A percentile compares a stretch with the other conserved stretches of the same genome.
These are phyloP conservation scores for Seira ritae DNA, from an alignment of 2,888 invertebrate species.

Conservation along the genomic window DNA sequence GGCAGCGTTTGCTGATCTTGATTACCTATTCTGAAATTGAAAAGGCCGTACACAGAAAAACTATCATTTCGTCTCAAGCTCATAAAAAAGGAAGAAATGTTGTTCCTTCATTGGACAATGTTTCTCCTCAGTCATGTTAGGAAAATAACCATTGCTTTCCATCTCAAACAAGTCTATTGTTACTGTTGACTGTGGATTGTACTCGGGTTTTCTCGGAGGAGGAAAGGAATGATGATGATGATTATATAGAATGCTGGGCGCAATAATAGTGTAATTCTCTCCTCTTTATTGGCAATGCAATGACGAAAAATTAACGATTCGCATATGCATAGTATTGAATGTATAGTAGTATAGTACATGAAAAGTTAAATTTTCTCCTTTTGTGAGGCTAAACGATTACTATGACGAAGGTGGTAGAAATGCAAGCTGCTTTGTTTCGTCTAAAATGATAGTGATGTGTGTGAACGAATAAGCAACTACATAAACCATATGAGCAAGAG, in stretches of 20 bases:
- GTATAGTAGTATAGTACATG: slow-evolving; percentile 44
- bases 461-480: slow-evolving; percentile 20
- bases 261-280: slow-evolving; percentile 4
- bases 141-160: neutral
- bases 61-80: neutral
- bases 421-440: slow-evolving; percentile 5
- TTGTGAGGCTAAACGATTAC: neutral
- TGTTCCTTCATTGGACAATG: neutral
- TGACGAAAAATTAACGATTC: slow-evolving; percentile 7
- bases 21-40: slow-evolving; percentile 54
- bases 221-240: too few relatives aligned
- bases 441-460: too few relatives aligned
- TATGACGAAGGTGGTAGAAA: slow-evolving; percentile 18
- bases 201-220: neutral
- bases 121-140: neutral
- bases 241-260: neutral
- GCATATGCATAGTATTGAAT: slow-evolving; percentile 53
- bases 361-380: neutral
- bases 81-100: slow-evolving; percentile 28
- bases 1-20: slow-evolving; percentile 60
- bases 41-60: slow-evolving; percentile 40
- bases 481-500: neutral
- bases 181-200: neutral
- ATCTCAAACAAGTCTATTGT: neutral
- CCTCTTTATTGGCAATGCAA: slow-evolving; percentile 13